Percentiles rank a stretch among this genome's conserved stretches.
These are phyloP conservation scores for Penaeus chinensis DNA, from an alignment of 1,140 invertebrate species.

Conservation along the genomic window DNA sequence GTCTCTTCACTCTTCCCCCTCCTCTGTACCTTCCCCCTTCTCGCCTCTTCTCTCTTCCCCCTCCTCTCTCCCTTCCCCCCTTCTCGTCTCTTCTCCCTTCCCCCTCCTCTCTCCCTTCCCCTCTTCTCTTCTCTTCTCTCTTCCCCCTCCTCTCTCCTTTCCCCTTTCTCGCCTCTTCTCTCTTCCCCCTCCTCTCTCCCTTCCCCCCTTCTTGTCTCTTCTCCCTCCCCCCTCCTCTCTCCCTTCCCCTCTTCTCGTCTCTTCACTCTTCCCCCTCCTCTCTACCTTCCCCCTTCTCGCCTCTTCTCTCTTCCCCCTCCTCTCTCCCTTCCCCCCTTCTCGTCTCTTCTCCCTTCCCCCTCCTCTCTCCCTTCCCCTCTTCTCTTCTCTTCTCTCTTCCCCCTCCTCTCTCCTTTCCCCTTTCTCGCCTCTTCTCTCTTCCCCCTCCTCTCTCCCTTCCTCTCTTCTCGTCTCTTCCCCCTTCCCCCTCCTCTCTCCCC, in stretches of 20 bases:
- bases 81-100: not conserved
- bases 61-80: not conserved
- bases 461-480: no score
- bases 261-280: no score
- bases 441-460: not conserved
- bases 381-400: no score
- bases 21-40: not conserved
- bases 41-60: no score
- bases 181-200: no score
- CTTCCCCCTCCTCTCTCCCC: no score
- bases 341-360: not conserved
- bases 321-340: not conserved
- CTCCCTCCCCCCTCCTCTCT: no score
- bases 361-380: not conserved
- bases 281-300: not conserved
- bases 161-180: no score
- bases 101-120: no score
- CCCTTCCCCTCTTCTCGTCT: no score
- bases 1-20: not conserved
- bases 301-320: not conserved
- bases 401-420: not conserved
- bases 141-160: not conserved
- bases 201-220: no score
- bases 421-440: not conserved
- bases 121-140: no score